Evolutionary conservation across 2,888 invertebrate genomes (phyloP), one percentile per base, ranked within the genome.

Genomic region (Boloria selene): DNA sequence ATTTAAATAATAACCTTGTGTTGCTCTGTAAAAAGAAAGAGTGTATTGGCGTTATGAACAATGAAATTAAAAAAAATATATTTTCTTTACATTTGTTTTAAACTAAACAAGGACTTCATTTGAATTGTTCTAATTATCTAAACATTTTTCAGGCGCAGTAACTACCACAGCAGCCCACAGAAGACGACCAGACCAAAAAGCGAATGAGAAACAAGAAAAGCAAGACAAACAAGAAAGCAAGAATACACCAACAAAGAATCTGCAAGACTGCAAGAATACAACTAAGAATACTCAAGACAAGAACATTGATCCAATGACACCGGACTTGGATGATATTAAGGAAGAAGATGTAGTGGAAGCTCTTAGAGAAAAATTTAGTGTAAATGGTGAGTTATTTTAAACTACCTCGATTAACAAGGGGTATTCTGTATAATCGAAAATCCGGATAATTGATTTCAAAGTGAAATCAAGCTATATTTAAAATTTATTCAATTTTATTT

Each of bases 381-480:
- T 87, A 53, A 90, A 90, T 53, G 90, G 90, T 88, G 65, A 70
- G 77, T 74, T 16, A 13, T 3, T 42, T 50, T 26, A 52, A 22
- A 13, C n/a, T 0, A 18, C n/a, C n/a, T n/a, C n/a, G n/a, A n/a
- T n/a, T n/a, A n/a, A n/a, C n/a, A n/a, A n/a, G n/a, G n/a, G n/a
- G n/a, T n/a, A n/a, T n/a, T n/a, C n/a, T n/a, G n/a, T n/a, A n/a
- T n/a, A n/a, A n/a, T n/a, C n/a, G n/a, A n/a, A n/a, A n/a, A n/a
- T n/a, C n/a, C n/a, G n/a, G n/a, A n/a, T n/a, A n/a, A n/a, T n/a
- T n/a, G n/a, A n/a, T n/a, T n/a, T n/a, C n/a, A n/a, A n/a, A n/a
- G n/a, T n/a, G n/a, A n/a, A n/a, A n/a, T n/a, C n/a, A n/a, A n/a
- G n/a, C n/a, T n/a, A n/a, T n/a, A n/a, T n/a, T n/a, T n/a, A n/a